Evolutionary conservation across 1,140 invertebrate genomes (phyloP), one percentile per base, ranked within the genome.

Genomic region (Nixonia krombeini): DNA sequence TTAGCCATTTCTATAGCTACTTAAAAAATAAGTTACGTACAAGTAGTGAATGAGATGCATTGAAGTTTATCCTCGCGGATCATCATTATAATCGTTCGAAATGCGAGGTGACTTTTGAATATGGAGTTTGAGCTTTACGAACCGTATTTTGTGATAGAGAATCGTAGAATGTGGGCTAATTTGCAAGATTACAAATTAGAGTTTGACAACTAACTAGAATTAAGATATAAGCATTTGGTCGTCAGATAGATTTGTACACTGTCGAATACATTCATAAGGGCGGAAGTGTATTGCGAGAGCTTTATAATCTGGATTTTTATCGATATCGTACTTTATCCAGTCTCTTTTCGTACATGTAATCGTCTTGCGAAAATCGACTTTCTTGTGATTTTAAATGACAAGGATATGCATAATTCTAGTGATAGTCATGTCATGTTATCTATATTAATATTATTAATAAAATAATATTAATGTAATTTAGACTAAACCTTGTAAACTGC

Each of bases 401-500:
- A 41, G 9, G 18, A 41, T 23, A 41, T 23, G 21, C 21, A 9
- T 52, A 62, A 38, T 50, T 45, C 38, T 46, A 58, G 13, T 44
- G 16, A 28, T 50, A 50, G 41, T 25, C 42, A 25, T 25, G 33
- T 12, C 12, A 42, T 44, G 49, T 50, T 58, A 41, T 65, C 59
- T 45, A 53, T 40, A 68, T 63, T 62, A 56, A 55, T 40, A 68
- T 56, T 51, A 70, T 59, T 72, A 64, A 44, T 61, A 63, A 65
- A 68, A 33, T 63, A 59, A 63, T 40, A 31, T 38, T 47, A 58
- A 26, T 63, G 64, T 71, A 67, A 37, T 68, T 58, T 25, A 56
- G 42, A 40, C 37, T 59, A 56, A 67, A 42, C 40, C 57, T 31
- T 56, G 69, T 63, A 55, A 67, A 57, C 52, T 62, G 53, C 51